A percentile compares a stretch with the other conserved stretches of the same genome.
Evolutionary conservation across 2,797 vertebrate species (phyloP).

Genomic region (Parambassis ranga): DNA sequence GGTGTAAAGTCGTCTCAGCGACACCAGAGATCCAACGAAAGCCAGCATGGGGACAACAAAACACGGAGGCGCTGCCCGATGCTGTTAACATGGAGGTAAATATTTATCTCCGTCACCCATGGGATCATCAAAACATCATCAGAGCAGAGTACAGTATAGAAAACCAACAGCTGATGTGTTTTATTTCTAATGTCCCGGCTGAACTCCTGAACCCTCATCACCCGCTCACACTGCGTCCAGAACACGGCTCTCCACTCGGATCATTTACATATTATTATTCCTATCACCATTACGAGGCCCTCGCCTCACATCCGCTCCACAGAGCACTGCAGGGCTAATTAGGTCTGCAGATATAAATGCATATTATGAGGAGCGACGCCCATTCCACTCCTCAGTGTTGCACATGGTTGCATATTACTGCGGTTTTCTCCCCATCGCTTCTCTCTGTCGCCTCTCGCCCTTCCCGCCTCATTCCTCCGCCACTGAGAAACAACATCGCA

Average conservation of each 20-base stretch:
- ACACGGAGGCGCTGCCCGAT: slow-evolving; percentile 20
- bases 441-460: not conserved
- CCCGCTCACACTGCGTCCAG: slow-evolving; percentile 48
- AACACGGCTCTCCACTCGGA: slow-evolving; percentile 61
- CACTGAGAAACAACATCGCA: slow-evolving; percentile 16
- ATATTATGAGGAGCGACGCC: slow-evolving; percentile 46
- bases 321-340: slow-evolving; percentile 73
- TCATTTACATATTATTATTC: slow-evolving; percentile 79
- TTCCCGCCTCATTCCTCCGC: slow-evolving; percentile 25
- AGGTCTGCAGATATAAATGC: slow-evolving; percentile 54
- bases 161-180: slow-evolving; percentile 62
- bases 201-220: slow-evolving; percentile 81
- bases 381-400: slow-evolving; percentile 35
- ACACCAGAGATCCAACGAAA: slow-evolving; percentile 27
- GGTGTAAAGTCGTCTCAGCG: slow-evolving; percentile 49
- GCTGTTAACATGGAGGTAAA: slow-evolving; percentile 25
- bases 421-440: slow-evolving; percentile 1
- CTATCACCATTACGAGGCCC: slow-evolving; percentile 68
- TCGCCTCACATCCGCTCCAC: slow-evolving; percentile 55
- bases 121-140: slow-evolving; percentile 62
- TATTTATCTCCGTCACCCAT: slow-evolving; percentile 63
- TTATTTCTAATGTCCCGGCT: slow-evolving; percentile 60
- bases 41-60: slow-evolving; percentile 30
- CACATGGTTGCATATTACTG: slow-evolving; percentile 17
- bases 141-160: slow-evolving; percentile 40